Conservation (phyloP, 2,888 invertebrate genomes). For the Hypsopygia costalis region DNA sequence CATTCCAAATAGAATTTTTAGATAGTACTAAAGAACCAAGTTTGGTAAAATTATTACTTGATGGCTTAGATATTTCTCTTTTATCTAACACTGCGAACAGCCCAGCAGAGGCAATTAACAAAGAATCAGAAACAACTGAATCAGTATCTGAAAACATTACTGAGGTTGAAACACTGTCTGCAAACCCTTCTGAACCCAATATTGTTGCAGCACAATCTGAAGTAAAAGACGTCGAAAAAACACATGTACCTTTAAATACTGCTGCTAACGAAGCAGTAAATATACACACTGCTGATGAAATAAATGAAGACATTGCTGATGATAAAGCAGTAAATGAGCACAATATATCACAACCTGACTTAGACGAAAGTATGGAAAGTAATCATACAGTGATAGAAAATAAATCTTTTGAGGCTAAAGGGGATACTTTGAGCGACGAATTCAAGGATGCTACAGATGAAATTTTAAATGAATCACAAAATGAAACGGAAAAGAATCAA, state of each 20-base stretch:
- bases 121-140: constrained; percentile 13
- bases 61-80: constrained; percentile 67
- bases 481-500: constrained; percentile 27
- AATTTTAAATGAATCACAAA: constrained; percentile 10
- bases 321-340: constrained; percentile 23
- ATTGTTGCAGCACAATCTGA: constrained; percentile 7
- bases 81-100: constrained; percentile 16
- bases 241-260: neutral
- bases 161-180: constrained; percentile 5
- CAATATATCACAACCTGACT: constrained; percentile 48
- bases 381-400: constrained; percentile 64
- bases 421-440: constrained; percentile 30
- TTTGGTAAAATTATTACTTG: constrained; percentile 78
- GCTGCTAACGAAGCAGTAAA: constrained; percentile 19
- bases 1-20: constrained; percentile 82
- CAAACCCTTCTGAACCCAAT: constrained; percentile 5
- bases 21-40: constrained; percentile 79
- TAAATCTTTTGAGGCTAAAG: constrained; percentile 41
- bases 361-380: constrained; percentile 60
- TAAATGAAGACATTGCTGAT: neutral
- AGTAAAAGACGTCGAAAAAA: neutral
- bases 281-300: neutral
- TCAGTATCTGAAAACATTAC: constrained; percentile 1
- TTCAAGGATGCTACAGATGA: constrained; percentile 18
- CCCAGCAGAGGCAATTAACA: constrained; percentile 3